These are phyloP conservation scores for Alethe diademata DNA, from an alignment of 2,113 vertebrate genomes.

Conservation along the genomic window DNA sequence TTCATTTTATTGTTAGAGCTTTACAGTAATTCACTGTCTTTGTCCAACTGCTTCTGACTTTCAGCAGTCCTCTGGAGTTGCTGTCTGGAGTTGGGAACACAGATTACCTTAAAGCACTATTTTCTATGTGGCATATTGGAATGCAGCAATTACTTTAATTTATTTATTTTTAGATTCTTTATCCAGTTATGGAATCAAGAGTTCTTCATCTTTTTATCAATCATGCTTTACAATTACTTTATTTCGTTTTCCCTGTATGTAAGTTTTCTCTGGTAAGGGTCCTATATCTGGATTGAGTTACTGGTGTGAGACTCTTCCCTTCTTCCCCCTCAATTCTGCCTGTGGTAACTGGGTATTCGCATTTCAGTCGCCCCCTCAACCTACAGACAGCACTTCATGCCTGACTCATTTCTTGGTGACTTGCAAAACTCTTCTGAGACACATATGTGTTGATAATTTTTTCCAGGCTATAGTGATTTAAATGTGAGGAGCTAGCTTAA, in stretches of 20 bases:
- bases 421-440: neutral
- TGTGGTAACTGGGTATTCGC: neutral
- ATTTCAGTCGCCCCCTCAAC: neutral
- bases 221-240: neutral
- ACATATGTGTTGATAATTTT: neutral
- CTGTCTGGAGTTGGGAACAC: neutral
- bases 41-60: neutral
- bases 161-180: neutral
- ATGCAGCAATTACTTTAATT: neutral
- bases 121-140: neutral
- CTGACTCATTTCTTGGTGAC: neutral
- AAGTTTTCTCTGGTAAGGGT: neutral
- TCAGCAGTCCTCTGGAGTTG: neutral
- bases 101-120: neutral
- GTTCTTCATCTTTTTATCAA: neutral
- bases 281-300: neutral
- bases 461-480: neutral
- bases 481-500: neutral
- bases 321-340: neutral
- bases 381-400: neutral
- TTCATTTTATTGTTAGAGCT: neutral
- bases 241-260: accelerated
- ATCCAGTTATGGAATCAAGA: neutral
- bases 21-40: neutral
- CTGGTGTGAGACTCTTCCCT: neutral